phyloP scores from a whole-genome alignment of 2,888 invertebrate species.

The Lochmaea capreae region DNA sequence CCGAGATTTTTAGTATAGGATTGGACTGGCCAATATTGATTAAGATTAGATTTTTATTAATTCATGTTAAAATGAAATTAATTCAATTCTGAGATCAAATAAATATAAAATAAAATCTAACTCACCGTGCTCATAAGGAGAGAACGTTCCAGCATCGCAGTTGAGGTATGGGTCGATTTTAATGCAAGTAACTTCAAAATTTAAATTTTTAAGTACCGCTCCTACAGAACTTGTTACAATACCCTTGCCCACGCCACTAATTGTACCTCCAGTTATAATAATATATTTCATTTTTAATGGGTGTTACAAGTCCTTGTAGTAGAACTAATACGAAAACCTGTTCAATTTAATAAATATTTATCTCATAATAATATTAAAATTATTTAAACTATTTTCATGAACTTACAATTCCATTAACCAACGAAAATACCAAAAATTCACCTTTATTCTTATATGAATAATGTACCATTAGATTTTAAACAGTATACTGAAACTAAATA shows the following conservation, averaged over 20 bases:
- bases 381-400: no score
- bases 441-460: background rate
- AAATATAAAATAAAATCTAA: background rate
- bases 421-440: background rate
- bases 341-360: background rate
- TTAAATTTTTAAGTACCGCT: slow-evolving; percentile 92
- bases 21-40: background rate
- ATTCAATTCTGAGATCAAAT: background rate
- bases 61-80: background rate
- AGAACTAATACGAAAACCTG: background rate
- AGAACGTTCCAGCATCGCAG: slow-evolving; percentile 98
- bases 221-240: slow-evolving; percentile 96
- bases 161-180: slow-evolving; percentile 99
- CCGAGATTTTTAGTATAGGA: background rate
- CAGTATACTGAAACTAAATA: background rate
- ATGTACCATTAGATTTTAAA: background rate
- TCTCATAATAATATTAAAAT: background rate
- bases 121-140: slow-evolving; percentile 97
- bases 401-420: background rate
- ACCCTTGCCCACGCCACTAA: slow-evolving; percentile 97
- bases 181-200: slow-evolving; percentile 95
- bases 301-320: slow-evolving; percentile 46
- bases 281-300: slow-evolving; percentile 88
- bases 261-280: slow-evolving; percentile 97
- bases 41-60: background rate